These are phyloP conservation scores for Entelurus aequoreus DNA, from an alignment of 2,113 vertebrate species.

Conservation along the genomic window DNA sequence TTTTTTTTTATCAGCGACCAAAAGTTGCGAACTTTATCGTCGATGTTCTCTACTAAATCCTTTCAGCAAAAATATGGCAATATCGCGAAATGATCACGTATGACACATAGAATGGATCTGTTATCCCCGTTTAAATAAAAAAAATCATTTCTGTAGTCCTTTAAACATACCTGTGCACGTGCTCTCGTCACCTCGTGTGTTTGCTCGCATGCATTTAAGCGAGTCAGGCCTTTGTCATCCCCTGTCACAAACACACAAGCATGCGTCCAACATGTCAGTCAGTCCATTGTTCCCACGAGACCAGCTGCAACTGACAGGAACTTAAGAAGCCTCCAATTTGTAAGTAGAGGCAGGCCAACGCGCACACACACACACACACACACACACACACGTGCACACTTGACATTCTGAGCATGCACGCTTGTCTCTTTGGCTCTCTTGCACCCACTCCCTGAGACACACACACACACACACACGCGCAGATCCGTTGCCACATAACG, in stretches of 20 bases:
- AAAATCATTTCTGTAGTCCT: not conserved
- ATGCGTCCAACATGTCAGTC: slow-evolving; percentile 15
- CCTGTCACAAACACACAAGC: slow-evolving; percentile 3
- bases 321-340: slow-evolving; percentile 29
- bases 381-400: slow-evolving; percentile 8
- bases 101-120: too few species aligned
- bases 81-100: too few species aligned
- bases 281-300: slow-evolving; percentile 31
- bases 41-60: too few species aligned
- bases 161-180: not conserved
- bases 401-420: slow-evolving; percentile 16
- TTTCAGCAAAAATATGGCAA: too few species aligned
- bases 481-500: slow-evolving; percentile 13
- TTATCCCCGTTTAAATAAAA: too few species aligned
- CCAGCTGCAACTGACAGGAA: slow-evolving; percentile 34
- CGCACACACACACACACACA: not conserved
- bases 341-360: slow-evolving; percentile 28
- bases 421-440: slow-evolving; percentile 8
- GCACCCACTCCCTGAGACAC: not conserved
- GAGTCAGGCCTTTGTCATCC: slow-evolving; percentile 30
- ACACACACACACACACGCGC: slow-evolving; percentile 11
- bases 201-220: slow-evolving; percentile 41
- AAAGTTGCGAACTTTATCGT: too few species aligned
- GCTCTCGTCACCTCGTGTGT: slow-evolving; percentile 22
- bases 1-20: too few species aligned